Percentiles rank a stretch among this genome's conserved stretches.
Evolutionary conservation across 2,888 invertebrate species (phyloP).

Genomic region (Drosophila neotestacea): DNA sequence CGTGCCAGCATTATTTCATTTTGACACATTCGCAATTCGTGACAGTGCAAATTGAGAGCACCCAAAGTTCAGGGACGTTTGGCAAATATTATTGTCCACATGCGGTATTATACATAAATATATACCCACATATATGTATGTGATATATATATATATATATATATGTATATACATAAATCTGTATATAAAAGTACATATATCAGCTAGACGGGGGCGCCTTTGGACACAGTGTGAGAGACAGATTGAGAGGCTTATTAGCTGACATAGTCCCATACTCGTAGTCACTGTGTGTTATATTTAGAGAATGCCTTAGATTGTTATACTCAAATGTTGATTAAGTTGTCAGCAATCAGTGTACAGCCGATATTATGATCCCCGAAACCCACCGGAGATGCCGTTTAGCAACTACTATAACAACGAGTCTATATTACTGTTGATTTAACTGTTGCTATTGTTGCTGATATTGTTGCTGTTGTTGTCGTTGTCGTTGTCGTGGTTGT

Average conservation of each 20-base stretch:
- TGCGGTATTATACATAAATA: neutral
- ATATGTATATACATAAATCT: slow-evolving; percentile 9
- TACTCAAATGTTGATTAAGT: slow-evolving; percentile 71
- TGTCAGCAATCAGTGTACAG: slow-evolving; percentile 70
- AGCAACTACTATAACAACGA: slow-evolving; percentile 60
- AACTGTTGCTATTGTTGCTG: slow-evolving; percentile 33
- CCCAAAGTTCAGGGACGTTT: slow-evolving; percentile 73
- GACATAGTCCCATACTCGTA: slow-evolving; percentile 4
- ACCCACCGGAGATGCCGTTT: slow-evolving; percentile 60
- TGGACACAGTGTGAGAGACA: slow-evolving; percentile 5
- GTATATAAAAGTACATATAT: neutral
- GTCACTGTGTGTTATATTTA: slow-evolving; percentile 40
- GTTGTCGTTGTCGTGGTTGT: slow-evolving; percentile 21
- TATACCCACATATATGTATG: neutral
- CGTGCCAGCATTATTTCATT: slow-evolving; percentile 41
- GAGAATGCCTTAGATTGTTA: slow-evolving; percentile 68
- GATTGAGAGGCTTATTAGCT: slow-evolving; percentile 50
- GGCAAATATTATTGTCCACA: slow-evolving; percentile 34
- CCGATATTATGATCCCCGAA: slow-evolving; percentile 50
- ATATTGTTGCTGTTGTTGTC: neutral
- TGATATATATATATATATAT: neutral
- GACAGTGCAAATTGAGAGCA: slow-evolving; percentile 72
- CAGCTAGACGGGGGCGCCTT: slow-evolving; percentile 2
- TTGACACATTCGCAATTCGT: slow-evolving; percentile 69
- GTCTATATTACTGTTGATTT: slow-evolving; percentile 35